phyloP scores from a whole-genome alignment of 2,113 vertebrate genomes.

The Pituophis catenifer region DNA sequence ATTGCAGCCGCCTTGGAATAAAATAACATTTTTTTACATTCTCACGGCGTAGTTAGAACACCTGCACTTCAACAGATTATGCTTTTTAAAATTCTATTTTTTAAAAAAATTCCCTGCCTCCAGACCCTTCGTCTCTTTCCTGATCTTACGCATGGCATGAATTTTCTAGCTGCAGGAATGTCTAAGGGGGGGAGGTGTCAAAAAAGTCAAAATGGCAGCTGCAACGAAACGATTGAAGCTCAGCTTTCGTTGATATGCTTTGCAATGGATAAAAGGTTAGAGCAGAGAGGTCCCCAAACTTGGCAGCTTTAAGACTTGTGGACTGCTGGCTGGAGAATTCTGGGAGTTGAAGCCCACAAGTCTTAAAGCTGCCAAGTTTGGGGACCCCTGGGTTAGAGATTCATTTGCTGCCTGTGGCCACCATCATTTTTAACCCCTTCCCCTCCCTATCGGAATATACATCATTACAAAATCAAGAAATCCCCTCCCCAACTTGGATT shows the following conservation, averaged over 20 bases:
- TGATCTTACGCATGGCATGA: background rate
- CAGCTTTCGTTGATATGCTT: background rate
- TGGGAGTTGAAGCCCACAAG: too few species aligned
- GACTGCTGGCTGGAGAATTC: too few species aligned
- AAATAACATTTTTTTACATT: background rate
- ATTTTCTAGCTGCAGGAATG: background rate
- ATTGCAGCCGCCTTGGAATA: background rate
- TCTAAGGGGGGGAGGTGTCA: background rate
- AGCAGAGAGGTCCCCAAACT: too few species aligned
- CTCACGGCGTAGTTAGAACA: background rate
- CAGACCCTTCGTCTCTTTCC: background rate
- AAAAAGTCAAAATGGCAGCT: background rate
- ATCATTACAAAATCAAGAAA: background rate
- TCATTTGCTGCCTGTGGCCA: fast-evolving
- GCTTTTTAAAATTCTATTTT: background rate
- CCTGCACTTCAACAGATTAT: background rate
- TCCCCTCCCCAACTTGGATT: background rate
- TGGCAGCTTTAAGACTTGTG: too few species aligned
- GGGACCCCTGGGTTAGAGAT: background rate
- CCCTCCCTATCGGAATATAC: background rate
- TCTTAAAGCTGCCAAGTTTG: too few species aligned
- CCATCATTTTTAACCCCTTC: background rate
- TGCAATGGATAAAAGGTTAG: background rate
- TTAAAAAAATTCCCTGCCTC: background rate
- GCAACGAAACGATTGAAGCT: background rate